Base-by-base conservation (phyloP, 1,140 invertebrate genomes). In the Trichogramma pretiosum region DNA sequence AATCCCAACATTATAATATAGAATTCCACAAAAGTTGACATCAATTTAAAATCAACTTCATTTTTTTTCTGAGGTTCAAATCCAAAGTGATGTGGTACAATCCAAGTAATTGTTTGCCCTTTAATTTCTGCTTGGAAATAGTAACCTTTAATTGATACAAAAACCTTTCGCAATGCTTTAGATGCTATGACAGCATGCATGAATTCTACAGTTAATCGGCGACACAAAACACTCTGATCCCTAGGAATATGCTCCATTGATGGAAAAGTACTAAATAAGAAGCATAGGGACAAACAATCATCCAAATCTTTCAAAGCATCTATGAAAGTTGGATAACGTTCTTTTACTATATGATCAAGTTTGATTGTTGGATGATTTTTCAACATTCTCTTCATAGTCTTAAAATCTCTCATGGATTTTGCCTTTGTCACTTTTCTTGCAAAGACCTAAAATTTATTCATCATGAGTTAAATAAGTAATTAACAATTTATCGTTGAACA, bases 11-110 rank as follows among this genome's bases (percentile, higher is more conserved):
- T 79, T 26, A 87, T 83, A 13, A 83, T 85, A 63, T 99, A 98
- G 73, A 99, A 99, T 70, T 99, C 94, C 1, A 93, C 86, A 75
- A 99, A 99, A 42, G 86, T 96, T 19, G 89, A 85, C 94, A 99
- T 97, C 1, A 99, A 82, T 70, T 87, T 87, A 63, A 97, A 95
- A 70, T 99, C 97, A 11, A 99, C 93, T 72, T 97, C 92, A 48
- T 80, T 75, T 57, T 82, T 85, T 35, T 70, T 72, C 65, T 87
- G 83, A 21, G 85, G 85, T 67, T 82, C 69, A 50, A 77, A 80
- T 57, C 52, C 80, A 65, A 96, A 91, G 55, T 91, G 85, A 77
- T 99, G 97, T 8, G 96, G 95, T 2, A 96, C 83, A 57, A 99
- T 88, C 96, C 96, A 99, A 18, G 89, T 98, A 9, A 99, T 79